Evolutionary conservation across 2,888 invertebrate genomes (phyloP).

Genomic region (Aspidapion aeneum): DNA sequence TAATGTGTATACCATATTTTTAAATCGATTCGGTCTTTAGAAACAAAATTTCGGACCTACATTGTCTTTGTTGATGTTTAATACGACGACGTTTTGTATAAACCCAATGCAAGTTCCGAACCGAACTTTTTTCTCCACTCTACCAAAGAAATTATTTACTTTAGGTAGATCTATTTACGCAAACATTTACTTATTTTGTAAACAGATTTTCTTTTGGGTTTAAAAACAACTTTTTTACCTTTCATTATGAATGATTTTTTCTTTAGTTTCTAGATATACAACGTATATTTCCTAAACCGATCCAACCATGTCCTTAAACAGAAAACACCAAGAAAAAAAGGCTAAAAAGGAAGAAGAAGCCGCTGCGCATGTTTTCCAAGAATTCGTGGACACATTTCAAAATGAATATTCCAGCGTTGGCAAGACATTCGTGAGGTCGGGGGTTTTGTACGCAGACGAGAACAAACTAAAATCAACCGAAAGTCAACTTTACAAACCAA

Average conservation of each 20-base stretch:
- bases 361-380: slow-evolving; percentile 87
- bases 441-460: slow-evolving; percentile 85
- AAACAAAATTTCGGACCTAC: no score
- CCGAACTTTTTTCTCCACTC: no score
- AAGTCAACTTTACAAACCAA: slow-evolving; percentile 87
- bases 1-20: no score
- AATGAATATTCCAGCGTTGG: slow-evolving; percentile 54
- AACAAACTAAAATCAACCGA: slow-evolving; percentile 58
- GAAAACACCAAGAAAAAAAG: slow-evolving; percentile 24
- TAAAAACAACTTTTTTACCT: no score
- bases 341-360: slow-evolving; percentile 80
- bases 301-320: background rate
- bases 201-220: no score
- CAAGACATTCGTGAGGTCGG: slow-evolving; percentile 75
- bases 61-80: no score
- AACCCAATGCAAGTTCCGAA: no score
- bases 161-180: no score
- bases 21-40: no score
- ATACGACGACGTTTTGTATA: no score
- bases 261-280: background rate
- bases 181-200: no score
- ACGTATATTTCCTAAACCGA: background rate
- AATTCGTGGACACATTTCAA: slow-evolving; percentile 95
- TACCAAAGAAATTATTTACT: no score
- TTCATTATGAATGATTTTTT: background rate